Evolutionary conservation across 2,113 vertebrate genomes (phyloP), one percentile per base, ranked within the genome.

Genomic region (Pleuronectes platessa): DNA sequence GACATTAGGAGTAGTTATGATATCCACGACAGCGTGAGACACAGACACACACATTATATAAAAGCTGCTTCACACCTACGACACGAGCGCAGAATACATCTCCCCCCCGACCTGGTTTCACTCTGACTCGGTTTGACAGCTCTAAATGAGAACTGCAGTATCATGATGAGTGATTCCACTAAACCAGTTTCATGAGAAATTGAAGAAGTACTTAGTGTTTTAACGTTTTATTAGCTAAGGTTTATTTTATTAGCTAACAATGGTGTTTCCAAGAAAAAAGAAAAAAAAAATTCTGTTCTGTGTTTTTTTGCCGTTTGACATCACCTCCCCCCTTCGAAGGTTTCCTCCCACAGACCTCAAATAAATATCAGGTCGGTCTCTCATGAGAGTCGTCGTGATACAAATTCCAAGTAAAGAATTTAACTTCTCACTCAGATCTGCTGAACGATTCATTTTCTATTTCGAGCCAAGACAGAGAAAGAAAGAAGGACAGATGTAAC

Each of bases 131-230:
- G 58, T 49, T 26, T 15, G 12, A 61, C 56, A 71, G 20, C 13
- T 45, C 0, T 0, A 37, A 31, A 20, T 55, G 68, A 68, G 37
- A 69, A 42, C 4, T 54, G 64, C 15, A 1, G 61, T 18, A 42
- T 80, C 56, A 68, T 0, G 18, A 63, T 68, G 37, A 75, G 17
- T 17, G 3, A 17, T 49, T 17, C 3, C 45, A 53, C 26, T 49
- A 20, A 51, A 53, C 3, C 23, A 63, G 18, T 72, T 68, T 74
- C 55, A 70, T 61, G 66, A 47, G 37, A 65, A 40, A 68, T 12
- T 47, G 45, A 14, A 47, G 12, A 31, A 31, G 0, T 7, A 7
- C 31, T 31, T 31, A 31, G 31, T 31, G 31, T 31, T 31, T 31
- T 6, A 31, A 47, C 45, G 0, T 8, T 37, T 37, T 10, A 37